Evolutionary conservation across 1,140 invertebrate species (phyloP).

Genomic region (Philotrypesis tridentata): DNA sequence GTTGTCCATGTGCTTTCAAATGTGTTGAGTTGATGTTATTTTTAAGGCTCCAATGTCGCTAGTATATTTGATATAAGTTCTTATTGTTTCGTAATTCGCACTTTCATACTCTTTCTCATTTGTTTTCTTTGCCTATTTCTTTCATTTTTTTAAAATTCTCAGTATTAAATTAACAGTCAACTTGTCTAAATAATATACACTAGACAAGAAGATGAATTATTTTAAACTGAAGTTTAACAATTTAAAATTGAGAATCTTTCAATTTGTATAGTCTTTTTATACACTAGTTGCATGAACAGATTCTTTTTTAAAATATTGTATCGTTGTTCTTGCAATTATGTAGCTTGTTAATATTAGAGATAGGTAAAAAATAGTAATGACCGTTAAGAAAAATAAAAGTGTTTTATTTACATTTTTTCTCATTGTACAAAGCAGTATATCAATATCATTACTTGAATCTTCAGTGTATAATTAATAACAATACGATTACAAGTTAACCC

Average conservation of each 20-base stretch:
- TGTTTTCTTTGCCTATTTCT: not conserved
- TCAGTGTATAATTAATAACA: too few species aligned
- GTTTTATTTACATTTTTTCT: slow-evolving; percentile 18
- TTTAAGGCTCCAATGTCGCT: slow-evolving; percentile 43
- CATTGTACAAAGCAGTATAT: slow-evolving; percentile 22
- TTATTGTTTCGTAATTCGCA: slow-evolving; percentile 47
- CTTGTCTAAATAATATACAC: not conserved
- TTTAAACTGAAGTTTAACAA: not conserved
- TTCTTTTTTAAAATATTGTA: not conserved
- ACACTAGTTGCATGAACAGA: slow-evolving; percentile 29
- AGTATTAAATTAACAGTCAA: not conserved
- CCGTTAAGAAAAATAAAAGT: not conserved
- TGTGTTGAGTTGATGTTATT: not conserved
- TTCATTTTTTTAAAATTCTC: not conserved
- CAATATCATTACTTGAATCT: not conserved
- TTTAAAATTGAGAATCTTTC: slow-evolving; percentile 14
- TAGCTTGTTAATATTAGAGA: slow-evolving; percentile 30
- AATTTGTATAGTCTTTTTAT: not conserved
- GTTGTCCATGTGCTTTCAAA: not conserved
- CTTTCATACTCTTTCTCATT: slow-evolving; percentile 26
- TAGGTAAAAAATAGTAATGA: slow-evolving; percentile 26
- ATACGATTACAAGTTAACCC: not conserved
- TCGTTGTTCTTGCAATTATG: slow-evolving; percentile 3
- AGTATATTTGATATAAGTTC: slow-evolving; percentile 45
- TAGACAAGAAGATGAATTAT: not conserved